phyloP scores from a whole-genome alignment of 2,797 vertebrate species.

The Kryptolebias ocellatus region DNA sequence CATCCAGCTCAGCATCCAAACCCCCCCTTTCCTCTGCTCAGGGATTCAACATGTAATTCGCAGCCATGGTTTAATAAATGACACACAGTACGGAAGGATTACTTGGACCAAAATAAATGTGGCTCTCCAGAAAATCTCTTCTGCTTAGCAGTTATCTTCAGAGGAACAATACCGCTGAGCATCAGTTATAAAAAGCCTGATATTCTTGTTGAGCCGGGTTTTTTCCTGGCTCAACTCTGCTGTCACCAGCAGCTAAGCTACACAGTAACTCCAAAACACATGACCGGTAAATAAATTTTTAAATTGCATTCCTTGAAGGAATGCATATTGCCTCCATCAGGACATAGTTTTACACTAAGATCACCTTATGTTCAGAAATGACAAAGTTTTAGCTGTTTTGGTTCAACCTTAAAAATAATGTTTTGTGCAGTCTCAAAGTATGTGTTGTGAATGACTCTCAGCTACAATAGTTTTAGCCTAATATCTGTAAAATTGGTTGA shows the following conservation, averaged over 20 bases:
- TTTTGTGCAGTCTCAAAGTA: too few relatives aligned
- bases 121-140: slow-evolving; percentile 41
- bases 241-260: slow-evolving; percentile 50
- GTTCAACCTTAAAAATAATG: too few relatives aligned
- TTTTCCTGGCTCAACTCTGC: slow-evolving; percentile 30
- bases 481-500: too few relatives aligned
- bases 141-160: slow-evolving; percentile 38
- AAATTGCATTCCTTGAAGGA: too few relatives aligned
- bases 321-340: too few relatives aligned
- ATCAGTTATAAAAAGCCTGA: slow-evolving; percentile 27
- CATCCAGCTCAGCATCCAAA: slow-evolving; percentile 38
- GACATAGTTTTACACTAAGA: too few relatives aligned
- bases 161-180: slow-evolving; percentile 60
- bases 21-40: slow-evolving; percentile 6
- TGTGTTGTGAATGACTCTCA: too few relatives aligned
- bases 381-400: too few relatives aligned
- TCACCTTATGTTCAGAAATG: too few relatives aligned
- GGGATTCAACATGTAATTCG: slow-evolving; percentile 44
- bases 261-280: slow-evolving; percentile 30
- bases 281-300: neutral
- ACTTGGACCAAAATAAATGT: slow-evolving; percentile 45
- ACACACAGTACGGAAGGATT: slow-evolving; percentile 58
- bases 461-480: too few relatives aligned
- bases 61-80: slow-evolving; percentile 50
- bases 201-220: slow-evolving; percentile 34